These are phyloP conservation scores for Diplolepis rosae DNA, from an alignment of 2,888 invertebrate genomes.

Conservation along the genomic window DNA sequence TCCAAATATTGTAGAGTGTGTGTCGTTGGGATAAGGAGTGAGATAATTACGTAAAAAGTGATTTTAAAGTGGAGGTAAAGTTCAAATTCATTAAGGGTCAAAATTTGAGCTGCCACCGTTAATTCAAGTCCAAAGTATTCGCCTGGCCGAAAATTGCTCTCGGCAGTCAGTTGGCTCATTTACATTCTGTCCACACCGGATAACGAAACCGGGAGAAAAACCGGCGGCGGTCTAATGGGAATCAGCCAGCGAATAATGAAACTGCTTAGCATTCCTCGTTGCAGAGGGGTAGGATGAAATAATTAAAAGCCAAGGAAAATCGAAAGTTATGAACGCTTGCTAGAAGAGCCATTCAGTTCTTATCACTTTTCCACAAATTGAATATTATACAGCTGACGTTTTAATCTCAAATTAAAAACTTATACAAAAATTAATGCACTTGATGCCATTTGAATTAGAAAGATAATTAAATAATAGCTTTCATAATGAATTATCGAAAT, in stretches of 20 bases:
- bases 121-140: slow-evolving; percentile 50
- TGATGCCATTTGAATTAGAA: too few species aligned
- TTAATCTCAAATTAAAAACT: background rate
- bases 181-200: slow-evolving; percentile 70
- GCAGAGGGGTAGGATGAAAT: slow-evolving; percentile 63
- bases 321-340: slow-evolving; percentile 51
- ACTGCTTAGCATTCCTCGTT: slow-evolving; percentile 71
- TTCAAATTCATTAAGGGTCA: slow-evolving; percentile 37
- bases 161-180: slow-evolving; percentile 63
- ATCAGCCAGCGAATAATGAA: slow-evolving; percentile 71
- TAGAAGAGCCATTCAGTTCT: slow-evolving; percentile 40
- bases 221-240: slow-evolving; percentile 70
- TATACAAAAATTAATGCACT: background rate
- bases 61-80: slow-evolving; percentile 13
- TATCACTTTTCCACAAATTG: slow-evolving; percentile 44
- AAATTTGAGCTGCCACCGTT: slow-evolving; percentile 48
- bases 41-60: slow-evolving; percentile 8
- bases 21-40: background rate
- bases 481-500: too few species aligned
- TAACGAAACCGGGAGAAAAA: slow-evolving; percentile 71
- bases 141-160: slow-evolving; percentile 57
- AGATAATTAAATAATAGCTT: too few species aligned
- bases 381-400: slow-evolving; percentile 39
- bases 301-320: slow-evolving; percentile 64
- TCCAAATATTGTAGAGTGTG: too few species aligned